Evolutionary conservation across 92 coral and sea anemone species (phyloP), one percentile per base, ranked within the genome.

Genomic region (Diadumene lineata): DNA sequence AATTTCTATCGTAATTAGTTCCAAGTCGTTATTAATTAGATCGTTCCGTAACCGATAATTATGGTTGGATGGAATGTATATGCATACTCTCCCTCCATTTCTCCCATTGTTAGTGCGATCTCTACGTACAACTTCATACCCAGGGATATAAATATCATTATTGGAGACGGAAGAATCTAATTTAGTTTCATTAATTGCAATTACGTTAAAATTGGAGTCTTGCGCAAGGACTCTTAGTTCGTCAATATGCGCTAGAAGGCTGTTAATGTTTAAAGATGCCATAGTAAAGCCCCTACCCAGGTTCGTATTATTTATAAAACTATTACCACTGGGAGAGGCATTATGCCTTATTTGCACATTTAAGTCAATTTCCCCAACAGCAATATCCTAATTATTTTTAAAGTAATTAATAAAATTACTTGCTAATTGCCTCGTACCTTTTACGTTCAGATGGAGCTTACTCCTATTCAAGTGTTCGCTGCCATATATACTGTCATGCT

Each of bases 181-280:
- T 67, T 78, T 78, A 7, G 67, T 66, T 78, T 78, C 76, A n/a
- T 78, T 78, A 29, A 78, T 68, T 51, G 76, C 76, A 29, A 79
- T 18, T 58, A 74, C 68, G 38, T 79, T 78, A 68, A 79, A 53
- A n/a, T 85, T 79, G 21, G 74, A n/a, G 30, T 32, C 43, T 19
- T 31, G 53, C 18, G 72, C 34, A 64, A 77, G 53, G 26, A 84
- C 70, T 34, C 82, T 28, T 18, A 78, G 56, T 50, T 83, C 83
- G 61, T 83, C 83, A 27, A 83, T 77, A 69, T 83, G 83, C 21
- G 83, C 56, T 24, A 77, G 27, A 56, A 78, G 64, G 43, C 88
- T 72, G 43, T 78, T 84, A 43, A 78, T 78, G 60, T 84, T 79
- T 31, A 84, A 62, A 30, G 66, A 83, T 31, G 83, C 51, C 56